These are phyloP conservation scores for Auanema freiburgensis DNA, from an alignment of 2,888 invertebrate genomes.

Conservation along the genomic window DNA sequence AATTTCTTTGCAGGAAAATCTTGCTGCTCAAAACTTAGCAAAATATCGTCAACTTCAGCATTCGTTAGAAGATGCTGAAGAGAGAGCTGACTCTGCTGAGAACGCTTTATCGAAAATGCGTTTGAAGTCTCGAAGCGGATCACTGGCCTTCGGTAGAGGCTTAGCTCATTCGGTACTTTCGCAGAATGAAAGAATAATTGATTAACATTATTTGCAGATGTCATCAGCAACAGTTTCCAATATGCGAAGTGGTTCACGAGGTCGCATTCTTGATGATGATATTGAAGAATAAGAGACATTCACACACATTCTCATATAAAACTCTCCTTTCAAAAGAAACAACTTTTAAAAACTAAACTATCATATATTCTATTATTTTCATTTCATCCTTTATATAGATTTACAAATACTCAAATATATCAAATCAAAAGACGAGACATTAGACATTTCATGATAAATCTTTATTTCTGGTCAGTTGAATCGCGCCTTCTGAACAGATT, in stretches of 20 bases:
- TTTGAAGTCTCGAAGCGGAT: conserved; percentile 61
- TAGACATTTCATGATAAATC: too few relatives aligned
- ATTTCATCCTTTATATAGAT: too few relatives aligned
- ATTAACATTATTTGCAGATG: conserved; percentile 11
- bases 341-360: too few relatives aligned
- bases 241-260: conserved; percentile 32
- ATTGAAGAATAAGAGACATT: conserved; percentile 33
- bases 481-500: too few relatives aligned
- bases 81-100: conserved; percentile 68
- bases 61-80: conserved; percentile 65
- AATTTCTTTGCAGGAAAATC: conserved; percentile 64
- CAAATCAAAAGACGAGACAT: too few relatives aligned
- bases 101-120: conserved; percentile 67
- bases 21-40: conserved; percentile 68
- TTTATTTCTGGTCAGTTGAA: too few relatives aligned
- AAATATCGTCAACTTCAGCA: conserved; percentile 70
- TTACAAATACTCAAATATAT: too few relatives aligned
- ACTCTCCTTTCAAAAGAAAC: too few relatives aligned
- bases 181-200: neutral
- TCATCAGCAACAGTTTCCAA: conserved; percentile 13
- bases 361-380: too few relatives aligned
- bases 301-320: neutral
- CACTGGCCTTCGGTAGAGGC: conserved; percentile 43
- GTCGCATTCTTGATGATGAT: conserved; percentile 45
- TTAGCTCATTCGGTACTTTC: conserved; percentile 45